Conservation (phyloP, 2,888 invertebrate species). For the Pollenia griseotomentosa region DNA sequence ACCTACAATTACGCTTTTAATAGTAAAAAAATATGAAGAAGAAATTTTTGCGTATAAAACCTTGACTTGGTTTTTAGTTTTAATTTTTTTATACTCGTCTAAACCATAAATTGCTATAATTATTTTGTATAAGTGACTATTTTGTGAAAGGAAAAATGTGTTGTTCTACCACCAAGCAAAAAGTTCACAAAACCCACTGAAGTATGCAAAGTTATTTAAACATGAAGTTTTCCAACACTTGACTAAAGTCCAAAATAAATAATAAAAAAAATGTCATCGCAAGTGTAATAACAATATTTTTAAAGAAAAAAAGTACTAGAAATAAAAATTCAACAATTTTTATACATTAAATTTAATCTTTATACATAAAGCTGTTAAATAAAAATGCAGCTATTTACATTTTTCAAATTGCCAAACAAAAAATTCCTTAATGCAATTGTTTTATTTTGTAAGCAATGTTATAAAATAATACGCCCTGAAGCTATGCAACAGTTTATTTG, state of each 20-base stretch:
- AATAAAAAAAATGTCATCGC: background rate
- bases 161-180: background rate
- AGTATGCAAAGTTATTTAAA: conserved; percentile 33
- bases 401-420: too few relatives aligned
- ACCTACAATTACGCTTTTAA: conserved; percentile 32
- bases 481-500: conserved; percentile 67
- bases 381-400: too few relatives aligned
- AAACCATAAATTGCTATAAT: conserved; percentile 32
- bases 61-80: background rate
- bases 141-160: background rate
- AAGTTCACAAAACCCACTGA: background rate
- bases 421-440: too few relatives aligned
- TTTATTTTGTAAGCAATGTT: too few relatives aligned
- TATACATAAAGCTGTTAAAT: too few relatives aligned
- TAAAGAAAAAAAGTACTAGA: background rate
- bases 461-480: conserved; percentile 12
- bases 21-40: background rate
- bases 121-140: background rate
- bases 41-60: background rate
- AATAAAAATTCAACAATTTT: conserved; percentile 5
- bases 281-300: background rate
- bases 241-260: background rate
- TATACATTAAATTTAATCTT: background rate
- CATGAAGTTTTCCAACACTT: background rate
- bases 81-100: background rate